A percentile compares a stretch with the other conserved stretches of the same genome.
These are phyloP conservation scores for Patella ulyssiponensis DNA, from an alignment of 2,888 invertebrate species.

Conservation along the genomic window DNA sequence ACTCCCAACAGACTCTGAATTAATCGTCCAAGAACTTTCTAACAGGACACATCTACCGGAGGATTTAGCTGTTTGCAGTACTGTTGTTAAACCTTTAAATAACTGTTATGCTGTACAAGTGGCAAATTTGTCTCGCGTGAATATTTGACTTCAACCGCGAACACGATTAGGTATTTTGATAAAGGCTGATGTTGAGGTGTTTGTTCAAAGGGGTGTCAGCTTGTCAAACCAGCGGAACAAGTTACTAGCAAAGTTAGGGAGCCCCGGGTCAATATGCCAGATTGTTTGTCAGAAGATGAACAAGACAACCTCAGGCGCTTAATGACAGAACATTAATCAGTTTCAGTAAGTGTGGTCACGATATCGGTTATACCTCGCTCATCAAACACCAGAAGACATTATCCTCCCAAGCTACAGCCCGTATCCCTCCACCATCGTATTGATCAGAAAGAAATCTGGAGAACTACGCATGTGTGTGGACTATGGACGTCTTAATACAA, in stretches of 20 bases:
- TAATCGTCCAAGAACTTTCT: neutral
- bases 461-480: conserved; percentile 24
- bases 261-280: neutral
- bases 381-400: conserved; percentile 27
- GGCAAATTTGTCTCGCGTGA: neutral
- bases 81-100: neutral
- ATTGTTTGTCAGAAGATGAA: conserved; percentile 8
- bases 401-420: conserved; percentile 34
- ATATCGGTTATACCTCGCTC: conserved; percentile 24
- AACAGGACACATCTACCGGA: neutral
- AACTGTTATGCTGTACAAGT: neutral
- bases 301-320: conserved; percentile 7
- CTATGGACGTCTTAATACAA: conserved; percentile 11
- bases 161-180: neutral
- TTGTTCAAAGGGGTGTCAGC: neutral
- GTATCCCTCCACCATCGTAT: conserved; percentile 40
- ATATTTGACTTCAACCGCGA: neutral
- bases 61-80: neutral
- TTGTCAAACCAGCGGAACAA: neutral
- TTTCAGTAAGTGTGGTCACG: conserved; percentile 17
- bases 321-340: conserved; percentile 16
- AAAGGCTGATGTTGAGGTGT: neutral
- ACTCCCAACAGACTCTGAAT: no score
- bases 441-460: conserved; percentile 30
- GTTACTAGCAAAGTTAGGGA: neutral